Evolutionary conservation across 2,888 invertebrate species (phyloP).

Genomic region (Lithophane socia): DNA sequence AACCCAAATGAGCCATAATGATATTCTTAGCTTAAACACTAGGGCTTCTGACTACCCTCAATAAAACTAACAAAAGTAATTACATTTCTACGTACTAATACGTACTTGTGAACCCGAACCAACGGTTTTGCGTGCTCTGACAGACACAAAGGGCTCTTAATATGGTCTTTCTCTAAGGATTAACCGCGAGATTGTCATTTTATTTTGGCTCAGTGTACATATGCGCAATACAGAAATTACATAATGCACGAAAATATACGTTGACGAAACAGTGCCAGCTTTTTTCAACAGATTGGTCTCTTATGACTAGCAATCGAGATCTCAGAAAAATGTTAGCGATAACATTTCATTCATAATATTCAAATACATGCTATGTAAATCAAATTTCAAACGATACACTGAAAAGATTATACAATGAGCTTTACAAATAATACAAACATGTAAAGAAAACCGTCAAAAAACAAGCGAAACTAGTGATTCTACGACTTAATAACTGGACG

Average conservation of each 20-base stretch:
- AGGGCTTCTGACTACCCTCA: background rate
- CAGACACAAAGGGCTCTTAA: background rate
- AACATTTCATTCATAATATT: slow-evolving; percentile 22
- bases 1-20: no score
- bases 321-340: slow-evolving; percentile 13
- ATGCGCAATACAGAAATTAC: slow-evolving; percentile 3
- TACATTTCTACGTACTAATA: background rate
- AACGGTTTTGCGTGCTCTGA: background rate
- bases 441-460: slow-evolving; percentile 72
- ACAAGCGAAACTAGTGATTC: slow-evolving; percentile 87
- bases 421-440: slow-evolving; percentile 68
- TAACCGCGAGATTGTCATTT: background rate
- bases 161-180: background rate
- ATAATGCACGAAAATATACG: background rate
- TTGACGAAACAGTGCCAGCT: background rate
- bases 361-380: slow-evolving; percentile 41
- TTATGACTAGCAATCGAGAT: slow-evolving; percentile 13
- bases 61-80: no score
- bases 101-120: background rate
- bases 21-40: slow-evolving; percentile 2
- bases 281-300: slow-evolving; percentile 26
- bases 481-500: slow-evolving; percentile 89
- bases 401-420: slow-evolving; percentile 71
- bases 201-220: background rate
- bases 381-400: slow-evolving; percentile 50